phyloP scores from a whole-genome alignment of 2,888 invertebrate genomes.

The Deilephila elpenor region DNA sequence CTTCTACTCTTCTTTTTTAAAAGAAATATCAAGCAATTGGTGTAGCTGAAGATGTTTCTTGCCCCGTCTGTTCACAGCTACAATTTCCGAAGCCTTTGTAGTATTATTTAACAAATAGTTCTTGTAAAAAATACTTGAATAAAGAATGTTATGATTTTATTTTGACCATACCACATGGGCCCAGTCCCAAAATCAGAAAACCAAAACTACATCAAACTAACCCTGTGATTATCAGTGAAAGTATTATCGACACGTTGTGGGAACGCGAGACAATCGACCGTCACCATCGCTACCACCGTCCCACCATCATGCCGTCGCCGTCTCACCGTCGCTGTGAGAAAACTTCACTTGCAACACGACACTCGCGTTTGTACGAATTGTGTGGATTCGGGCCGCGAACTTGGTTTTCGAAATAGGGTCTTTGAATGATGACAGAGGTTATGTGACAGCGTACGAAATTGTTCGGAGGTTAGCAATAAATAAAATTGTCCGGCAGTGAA shows the following conservation, averaged over 20 bases:
- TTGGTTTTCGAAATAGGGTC: slow-evolving; percentile 18
- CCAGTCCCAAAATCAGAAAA: background rate
- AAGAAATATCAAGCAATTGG: no score
- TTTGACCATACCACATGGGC: no score
- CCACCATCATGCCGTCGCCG: background rate
- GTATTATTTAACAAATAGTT: no score
- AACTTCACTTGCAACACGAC: slow-evolving; percentile 20
- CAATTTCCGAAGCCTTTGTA: no score
- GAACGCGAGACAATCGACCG: slow-evolving; percentile 30
- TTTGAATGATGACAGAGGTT: no score
- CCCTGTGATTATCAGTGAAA: slow-evolving; percentile 57
- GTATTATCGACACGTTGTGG: slow-evolving; percentile 48
- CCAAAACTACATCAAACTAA: background rate
- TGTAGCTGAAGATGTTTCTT: no score
- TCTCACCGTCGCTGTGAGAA: slow-evolving; percentile 32
- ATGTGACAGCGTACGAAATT: no score
- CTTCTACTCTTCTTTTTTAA: no score
- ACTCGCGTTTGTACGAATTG: slow-evolving; percentile 20
- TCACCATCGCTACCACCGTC: slow-evolving; percentile 3
- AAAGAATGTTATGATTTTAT: no score
- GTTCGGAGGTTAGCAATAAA: background rate
- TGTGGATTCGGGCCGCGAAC: background rate
- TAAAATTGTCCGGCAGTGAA: no score
- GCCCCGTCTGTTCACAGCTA: no score
- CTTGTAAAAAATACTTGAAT: no score